These are phyloP conservation scores for Alloscopus bannaensis DNA, from an alignment of 2,888 invertebrate genomes.

Conservation along the genomic window DNA sequence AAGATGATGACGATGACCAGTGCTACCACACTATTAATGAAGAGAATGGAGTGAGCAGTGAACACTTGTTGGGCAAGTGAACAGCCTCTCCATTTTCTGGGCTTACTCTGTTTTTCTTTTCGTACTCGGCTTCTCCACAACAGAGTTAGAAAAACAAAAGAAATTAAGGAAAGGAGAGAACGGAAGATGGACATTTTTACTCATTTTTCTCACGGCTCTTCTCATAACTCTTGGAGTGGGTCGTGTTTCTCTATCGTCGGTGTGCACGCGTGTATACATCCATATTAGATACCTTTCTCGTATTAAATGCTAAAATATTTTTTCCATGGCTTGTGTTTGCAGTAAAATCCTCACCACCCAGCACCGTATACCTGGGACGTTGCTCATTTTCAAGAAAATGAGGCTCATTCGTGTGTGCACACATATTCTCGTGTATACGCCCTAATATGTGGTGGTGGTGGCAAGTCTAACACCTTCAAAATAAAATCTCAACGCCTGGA, in stretches of 20 bases:
- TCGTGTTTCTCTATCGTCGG: conserved; percentile 5
- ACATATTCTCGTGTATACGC: conserved; percentile 25
- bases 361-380: too few species aligned
- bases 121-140: too few species aligned
- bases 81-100: background rate
- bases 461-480: conserved; percentile 48
- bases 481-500: conserved; percentile 52
- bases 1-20: conserved; percentile 42
- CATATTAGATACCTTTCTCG: background rate
- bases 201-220: conserved; percentile 61
- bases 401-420: too few species aligned
- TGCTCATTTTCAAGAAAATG: too few species aligned
- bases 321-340: too few species aligned
- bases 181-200: conserved; percentile 61
- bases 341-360: too few species aligned
- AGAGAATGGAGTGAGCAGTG: background rate
- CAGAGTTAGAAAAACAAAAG: background rate
- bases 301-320: background rate
- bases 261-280: background rate
- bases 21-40: conserved; percentile 40
- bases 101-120: too few species aligned
- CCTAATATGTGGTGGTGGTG: conserved; percentile 52
- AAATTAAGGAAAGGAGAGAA: conserved; percentile 37
- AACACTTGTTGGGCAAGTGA: background rate
- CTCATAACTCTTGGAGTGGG: background rate